These are phyloP conservation scores for Rhabdophis nuchalis DNA, from an alignment of 2,797 vertebrate species.

Conservation along the genomic window DNA sequence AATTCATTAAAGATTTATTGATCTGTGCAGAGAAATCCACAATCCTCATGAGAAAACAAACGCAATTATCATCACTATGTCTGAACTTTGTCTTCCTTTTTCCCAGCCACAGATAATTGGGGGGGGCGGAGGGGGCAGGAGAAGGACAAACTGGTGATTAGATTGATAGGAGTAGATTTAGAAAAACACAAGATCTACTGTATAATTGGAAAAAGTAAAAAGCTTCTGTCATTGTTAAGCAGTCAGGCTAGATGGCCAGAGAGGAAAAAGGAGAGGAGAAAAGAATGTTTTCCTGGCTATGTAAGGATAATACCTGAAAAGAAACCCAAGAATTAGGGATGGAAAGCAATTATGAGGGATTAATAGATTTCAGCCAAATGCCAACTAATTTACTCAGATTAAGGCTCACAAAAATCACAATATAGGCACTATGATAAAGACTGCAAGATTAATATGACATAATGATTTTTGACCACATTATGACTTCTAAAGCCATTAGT, in stretches of 20 bases:
- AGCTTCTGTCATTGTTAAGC: not conserved
- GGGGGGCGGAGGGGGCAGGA: rapidly evolving
- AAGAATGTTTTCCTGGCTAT: not conserved
- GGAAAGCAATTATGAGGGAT: not conserved
- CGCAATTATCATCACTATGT: not conserved
- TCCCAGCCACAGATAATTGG: not conserved
- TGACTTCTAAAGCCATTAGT: not conserved
- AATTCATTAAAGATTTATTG: not conserved
- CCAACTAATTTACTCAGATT: not conserved
- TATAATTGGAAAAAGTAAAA: not conserved
- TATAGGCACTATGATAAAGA: not conserved
- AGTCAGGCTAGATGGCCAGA: no score
- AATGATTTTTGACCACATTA: not conserved
- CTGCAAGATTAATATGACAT: not conserved
- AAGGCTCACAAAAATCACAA: not conserved
- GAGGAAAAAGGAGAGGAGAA: not conserved
- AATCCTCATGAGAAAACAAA: not conserved
- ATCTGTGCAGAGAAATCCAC: not conserved
- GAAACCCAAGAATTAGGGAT: not conserved
- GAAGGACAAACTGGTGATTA: no score
- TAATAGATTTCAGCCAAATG: not conserved
- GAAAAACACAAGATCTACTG: not conserved
- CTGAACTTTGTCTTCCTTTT: not conserved
- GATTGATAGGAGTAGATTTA: not conserved
- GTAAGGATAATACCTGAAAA: not conserved